phyloP scores from a whole-genome alignment of 1,140 invertebrate species.

The Zaprionus lachaisei region DNA sequence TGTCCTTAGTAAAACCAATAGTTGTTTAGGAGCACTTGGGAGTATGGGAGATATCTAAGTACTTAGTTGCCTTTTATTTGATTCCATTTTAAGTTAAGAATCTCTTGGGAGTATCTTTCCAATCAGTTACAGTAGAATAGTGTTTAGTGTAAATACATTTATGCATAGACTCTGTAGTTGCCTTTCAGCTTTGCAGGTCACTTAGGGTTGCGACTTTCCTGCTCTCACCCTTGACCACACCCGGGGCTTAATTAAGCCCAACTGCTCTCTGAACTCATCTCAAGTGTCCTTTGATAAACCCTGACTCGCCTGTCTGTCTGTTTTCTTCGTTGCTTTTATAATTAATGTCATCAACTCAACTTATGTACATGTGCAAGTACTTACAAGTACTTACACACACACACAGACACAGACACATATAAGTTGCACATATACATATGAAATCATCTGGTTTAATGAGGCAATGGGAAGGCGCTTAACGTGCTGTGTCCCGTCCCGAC shows the following conservation, averaged over 20 bases:
- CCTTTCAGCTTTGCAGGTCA: not conserved
- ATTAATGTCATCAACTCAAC: constrained; percentile 41
- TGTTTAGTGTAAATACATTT: not conserved
- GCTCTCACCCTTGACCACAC: constrained; percentile 5
- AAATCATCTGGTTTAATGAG: constrained; percentile 38
- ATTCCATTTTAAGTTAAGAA: no score
- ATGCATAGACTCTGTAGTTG: not conserved
- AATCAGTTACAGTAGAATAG: not conserved
- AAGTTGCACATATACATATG: constrained; percentile 13
- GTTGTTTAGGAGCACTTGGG: no score
- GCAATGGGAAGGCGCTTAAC: constrained; percentile 36
- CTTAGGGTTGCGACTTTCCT: not conserved
- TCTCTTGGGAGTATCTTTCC: not conserved
- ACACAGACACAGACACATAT: not conserved
- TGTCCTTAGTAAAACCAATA: no score
- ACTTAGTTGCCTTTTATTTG: no score
- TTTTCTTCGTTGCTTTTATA: constrained; percentile 29
- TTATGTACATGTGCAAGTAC: constrained; percentile 36
- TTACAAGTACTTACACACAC: constrained; percentile 16
- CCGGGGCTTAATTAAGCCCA: constrained; percentile 24
- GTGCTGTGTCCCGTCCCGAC: not conserved
- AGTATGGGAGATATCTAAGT: no score
- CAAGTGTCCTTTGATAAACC: constrained; percentile 37
- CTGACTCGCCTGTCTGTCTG: constrained; percentile 12
- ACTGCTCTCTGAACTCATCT: not conserved